Evolutionary conservation across 2,113 vertebrate species (phyloP).

Genomic region (Herpailurus yagouaroundi): DNA sequence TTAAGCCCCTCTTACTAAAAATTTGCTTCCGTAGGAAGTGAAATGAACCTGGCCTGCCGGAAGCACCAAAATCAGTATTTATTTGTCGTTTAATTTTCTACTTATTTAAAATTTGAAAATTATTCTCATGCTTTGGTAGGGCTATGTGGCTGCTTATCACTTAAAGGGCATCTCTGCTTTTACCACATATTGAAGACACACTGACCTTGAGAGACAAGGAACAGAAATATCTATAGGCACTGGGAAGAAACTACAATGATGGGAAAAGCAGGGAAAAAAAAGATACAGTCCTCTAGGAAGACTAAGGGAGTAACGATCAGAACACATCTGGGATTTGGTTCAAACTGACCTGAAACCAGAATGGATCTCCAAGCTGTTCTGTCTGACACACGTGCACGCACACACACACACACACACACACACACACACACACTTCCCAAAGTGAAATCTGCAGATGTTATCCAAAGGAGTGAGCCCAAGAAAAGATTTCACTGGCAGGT

Average conservation of each 20-base stretch:
- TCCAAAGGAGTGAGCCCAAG: not conserved
- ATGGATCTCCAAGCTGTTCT: not conserved
- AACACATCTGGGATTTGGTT: not conserved
- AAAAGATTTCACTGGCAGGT: not conserved
- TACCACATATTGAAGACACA: not conserved
- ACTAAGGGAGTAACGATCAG: not conserved
- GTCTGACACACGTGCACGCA: no score
- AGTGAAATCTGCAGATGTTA: not conserved
- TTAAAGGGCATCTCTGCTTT: not conserved
- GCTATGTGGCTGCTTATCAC: not conserved
- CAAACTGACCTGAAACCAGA: not conserved
- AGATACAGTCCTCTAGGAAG: not conserved
- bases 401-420: not conserved
- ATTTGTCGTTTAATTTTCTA: not conserved
- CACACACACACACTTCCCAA: not conserved
- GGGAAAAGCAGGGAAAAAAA: not conserved
- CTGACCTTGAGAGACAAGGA: not conserved
- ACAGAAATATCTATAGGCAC: not conserved
- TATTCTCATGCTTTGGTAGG: not conserved
- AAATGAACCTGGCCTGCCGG: not conserved
- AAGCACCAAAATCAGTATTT: not conserved
- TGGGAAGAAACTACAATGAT: not conserved
- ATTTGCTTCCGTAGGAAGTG: not conserved
- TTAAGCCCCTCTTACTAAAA: not conserved
- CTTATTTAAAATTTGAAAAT: constrained; percentile 13